These are phyloP conservation scores for Rallus crepitans DNA, from an alignment of 2,797 vertebrate genomes.

Conservation along the genomic window DNA sequence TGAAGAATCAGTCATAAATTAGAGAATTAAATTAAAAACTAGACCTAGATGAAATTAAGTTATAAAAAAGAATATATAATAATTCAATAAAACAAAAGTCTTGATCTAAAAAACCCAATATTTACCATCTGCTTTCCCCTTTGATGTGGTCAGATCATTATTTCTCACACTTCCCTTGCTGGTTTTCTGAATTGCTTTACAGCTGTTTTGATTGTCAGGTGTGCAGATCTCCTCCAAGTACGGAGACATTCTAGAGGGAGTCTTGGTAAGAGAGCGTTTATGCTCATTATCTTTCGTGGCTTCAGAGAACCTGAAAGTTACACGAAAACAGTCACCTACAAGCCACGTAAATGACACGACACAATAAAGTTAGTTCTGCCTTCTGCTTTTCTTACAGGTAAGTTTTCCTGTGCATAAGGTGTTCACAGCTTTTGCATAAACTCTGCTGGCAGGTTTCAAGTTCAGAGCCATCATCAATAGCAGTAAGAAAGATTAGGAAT, in stretches of 20 bases:
- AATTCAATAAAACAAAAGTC: neutral
- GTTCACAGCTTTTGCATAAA: neutral
- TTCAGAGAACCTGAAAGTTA: constrained; percentile 86
- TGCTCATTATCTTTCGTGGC: constrained; percentile 89
- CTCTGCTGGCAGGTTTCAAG: neutral
- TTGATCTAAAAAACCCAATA: neutral
- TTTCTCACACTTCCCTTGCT: constrained; percentile 18
- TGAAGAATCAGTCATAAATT: neutral
- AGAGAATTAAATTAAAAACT: neutral
- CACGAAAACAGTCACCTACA: neutral
- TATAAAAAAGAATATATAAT: neutral
- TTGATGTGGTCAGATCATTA: neutral
- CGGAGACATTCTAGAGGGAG: constrained; percentile 87
- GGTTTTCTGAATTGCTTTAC: neutral
- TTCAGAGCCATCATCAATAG: neutral
- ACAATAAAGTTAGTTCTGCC: neutral
- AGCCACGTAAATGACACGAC: neutral
- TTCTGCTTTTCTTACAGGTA: neutral
- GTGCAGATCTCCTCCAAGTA: constrained; percentile 44
- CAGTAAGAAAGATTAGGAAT: neutral
- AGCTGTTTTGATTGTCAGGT: constrained; percentile 45
- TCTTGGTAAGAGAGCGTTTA: constrained; percentile 89
- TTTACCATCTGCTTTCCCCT: constrained; percentile 76
- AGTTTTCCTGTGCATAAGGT: neutral
- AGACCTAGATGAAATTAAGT: rapidly evolving